These are phyloP conservation scores for Laspeyria flexula DNA, from an alignment of 2,888 invertebrate genomes.

Conservation along the genomic window DNA sequence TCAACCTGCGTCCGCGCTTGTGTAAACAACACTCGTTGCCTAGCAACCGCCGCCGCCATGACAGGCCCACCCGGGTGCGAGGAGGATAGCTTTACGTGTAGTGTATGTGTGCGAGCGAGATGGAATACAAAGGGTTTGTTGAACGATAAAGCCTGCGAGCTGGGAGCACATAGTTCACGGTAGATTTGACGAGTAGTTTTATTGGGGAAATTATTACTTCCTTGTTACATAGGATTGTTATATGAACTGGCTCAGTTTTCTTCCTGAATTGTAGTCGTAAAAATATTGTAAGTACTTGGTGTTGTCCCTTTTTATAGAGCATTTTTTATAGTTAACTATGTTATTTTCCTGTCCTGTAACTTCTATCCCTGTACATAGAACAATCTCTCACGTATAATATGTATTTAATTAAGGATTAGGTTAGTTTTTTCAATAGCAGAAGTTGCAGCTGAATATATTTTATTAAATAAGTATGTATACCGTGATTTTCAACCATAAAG, in stretches of 20 bases:
- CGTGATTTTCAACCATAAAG: too few species aligned
- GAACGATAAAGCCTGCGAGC: constrained; percentile 73
- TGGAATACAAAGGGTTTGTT: constrained; percentile 49
- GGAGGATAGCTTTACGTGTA: constrained; percentile 19
- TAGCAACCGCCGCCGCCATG: constrained; percentile 49
- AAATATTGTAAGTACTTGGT: constrained; percentile 36
- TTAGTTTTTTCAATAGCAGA: too few species aligned
- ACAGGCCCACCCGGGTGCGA: constrained; percentile 28
- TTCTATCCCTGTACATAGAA: too few species aligned
- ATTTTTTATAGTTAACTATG: too few species aligned
- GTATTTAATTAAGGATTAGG: too few species aligned
- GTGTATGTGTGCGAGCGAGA: constrained; percentile 35
- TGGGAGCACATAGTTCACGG: constrained; percentile 61
- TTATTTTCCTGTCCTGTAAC: too few species aligned
- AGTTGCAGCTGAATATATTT: too few species aligned
- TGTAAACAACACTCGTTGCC: constrained; percentile 59
- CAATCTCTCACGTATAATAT: too few species aligned
- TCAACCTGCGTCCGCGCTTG: constrained; percentile 54
- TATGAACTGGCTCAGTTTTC: constrained; percentile 44
- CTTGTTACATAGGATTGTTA: constrained; percentile 45
- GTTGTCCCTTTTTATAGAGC: constrained; percentile 8
- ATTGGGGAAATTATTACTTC: constrained; percentile 71
- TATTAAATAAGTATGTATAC: too few species aligned
- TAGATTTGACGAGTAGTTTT: constrained; percentile 63
- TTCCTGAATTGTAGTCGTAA: constrained; percentile 46